Evolutionary conservation across 2,888 invertebrate genomes (phyloP), one percentile per base, ranked within the genome.

Genomic region (Sialis fuliginosa): DNA sequence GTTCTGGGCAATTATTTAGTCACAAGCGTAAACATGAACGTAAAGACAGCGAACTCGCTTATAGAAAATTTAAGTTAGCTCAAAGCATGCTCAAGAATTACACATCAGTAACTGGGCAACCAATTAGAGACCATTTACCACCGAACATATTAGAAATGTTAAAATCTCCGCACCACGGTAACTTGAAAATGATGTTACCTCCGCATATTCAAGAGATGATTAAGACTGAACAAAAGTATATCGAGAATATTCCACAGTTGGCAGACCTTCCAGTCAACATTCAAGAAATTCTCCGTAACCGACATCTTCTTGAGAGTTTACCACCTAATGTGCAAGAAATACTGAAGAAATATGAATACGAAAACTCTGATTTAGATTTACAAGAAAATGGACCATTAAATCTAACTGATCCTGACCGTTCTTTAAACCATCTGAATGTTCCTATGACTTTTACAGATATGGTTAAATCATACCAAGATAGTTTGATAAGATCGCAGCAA

Each of bases 11-110:
- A 64, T 79, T 97, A 53, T 89, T 92, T 65, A 92, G 95, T 7
- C 97, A 97, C 66, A 96, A 96, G 68, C 78, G 96, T 48, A 96
- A 95, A 61, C 97, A 97, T 64, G 96, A 97, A 65, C 77, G 95
- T 44, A 82, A 88, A 59, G 92, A 93, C 57, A 85, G 87, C 33
- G 95, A 96, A 60, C 72, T 87, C 62, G 87, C 83, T 6, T 89
- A 89, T 65, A 73, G 87, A 62, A 85, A 77, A 62, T 82, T 77
- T 64, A 77, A 79, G 62, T 63, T 79, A 51, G 64, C 66, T 4
- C 73, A 74, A 57, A 71, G 65, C 63, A 75, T 68, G 72, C 73
- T 62, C 63, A 61, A 75, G 52, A 71, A 73, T 5, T 69, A 34
- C 41, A 22, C 22, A 22, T 76, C 48, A 71, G 75, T 48, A 69